Evolutionary conservation across 2,797 vertebrate species (phyloP).

Genomic region (Merluccius polli): DNA sequence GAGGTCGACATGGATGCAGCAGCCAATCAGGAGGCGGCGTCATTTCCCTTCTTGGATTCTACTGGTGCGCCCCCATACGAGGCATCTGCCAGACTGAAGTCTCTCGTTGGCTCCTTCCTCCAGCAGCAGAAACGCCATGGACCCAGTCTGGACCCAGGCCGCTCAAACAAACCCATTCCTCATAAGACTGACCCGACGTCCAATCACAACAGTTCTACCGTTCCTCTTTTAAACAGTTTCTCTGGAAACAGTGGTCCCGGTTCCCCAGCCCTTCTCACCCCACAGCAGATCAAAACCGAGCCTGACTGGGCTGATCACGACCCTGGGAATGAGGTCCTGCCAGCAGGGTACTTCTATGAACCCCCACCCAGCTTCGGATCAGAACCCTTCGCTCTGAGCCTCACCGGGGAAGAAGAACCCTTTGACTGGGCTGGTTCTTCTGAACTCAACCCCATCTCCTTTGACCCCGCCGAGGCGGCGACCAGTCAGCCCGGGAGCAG

Average conservation of each 20-base stretch:
- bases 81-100: slow-evolving; percentile 1
- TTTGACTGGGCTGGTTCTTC: background rate
- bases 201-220: background rate
- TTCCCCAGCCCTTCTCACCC: background rate
- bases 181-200: background rate
- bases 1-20: background rate
- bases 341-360: background rate
- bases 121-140: background rate
- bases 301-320: background rate
- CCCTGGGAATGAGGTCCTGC: too few relatives aligned
- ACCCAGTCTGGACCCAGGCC: background rate
- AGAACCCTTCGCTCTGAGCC: background rate
- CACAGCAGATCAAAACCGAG: slow-evolving; percentile 1
- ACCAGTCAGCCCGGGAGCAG: background rate
- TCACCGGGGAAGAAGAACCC: background rate
- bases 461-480: background rate
- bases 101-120: slow-evolving; percentile 1
- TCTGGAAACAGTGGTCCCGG: background rate
- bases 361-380: background rate
- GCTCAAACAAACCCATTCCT: background rate
- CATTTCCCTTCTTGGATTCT: background rate
- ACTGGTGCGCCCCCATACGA: background rate
- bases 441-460: background rate
- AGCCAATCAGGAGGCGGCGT: background rate
- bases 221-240: background rate